Percentiles rank a stretch among this genome's conserved stretches.
phyloP scores from a whole-genome alignment of 2,888 invertebrate species.

The Agapostemon virescens region DNA sequence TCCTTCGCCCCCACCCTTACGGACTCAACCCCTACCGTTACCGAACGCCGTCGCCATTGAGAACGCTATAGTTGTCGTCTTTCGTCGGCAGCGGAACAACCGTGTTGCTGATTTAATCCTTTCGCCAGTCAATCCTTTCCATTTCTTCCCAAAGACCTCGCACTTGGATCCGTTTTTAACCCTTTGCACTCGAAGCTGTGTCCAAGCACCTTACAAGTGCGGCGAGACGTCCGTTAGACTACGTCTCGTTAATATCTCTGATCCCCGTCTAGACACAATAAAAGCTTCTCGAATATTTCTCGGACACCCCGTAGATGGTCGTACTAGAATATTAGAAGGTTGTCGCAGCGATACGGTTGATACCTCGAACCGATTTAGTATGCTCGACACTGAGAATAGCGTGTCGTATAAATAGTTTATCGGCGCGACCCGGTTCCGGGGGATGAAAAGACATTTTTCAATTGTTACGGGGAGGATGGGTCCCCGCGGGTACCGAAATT shows the following conservation, averaged over 20 bases:
- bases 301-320: too few species aligned
- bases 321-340: too few species aligned
- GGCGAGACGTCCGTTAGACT: too few species aligned
- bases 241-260: too few species aligned
- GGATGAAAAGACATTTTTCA: background rate
- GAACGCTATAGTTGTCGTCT: conserved; percentile 48
- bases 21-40: background rate
- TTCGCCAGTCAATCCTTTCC: background rate
- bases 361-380: background rate
- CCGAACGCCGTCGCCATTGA: conserved; percentile 24
- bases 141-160: too few species aligned
- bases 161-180: too few species aligned
- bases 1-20: conserved; percentile 45
- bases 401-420: background rate
- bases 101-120: background rate
- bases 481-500: conserved; percentile 17
- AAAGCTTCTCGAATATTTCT: too few species aligned
- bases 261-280: too few species aligned
- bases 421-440: background rate
- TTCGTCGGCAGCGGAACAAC: background rate
- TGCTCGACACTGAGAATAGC: background rate
- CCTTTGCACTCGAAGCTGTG: too few species aligned
- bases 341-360: too few species aligned
- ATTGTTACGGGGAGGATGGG: background rate
- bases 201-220: too few species aligned